Base-by-base conservation (phyloP, 2,888 invertebrate genomes). In the Eristalis arbustorum region DNA sequence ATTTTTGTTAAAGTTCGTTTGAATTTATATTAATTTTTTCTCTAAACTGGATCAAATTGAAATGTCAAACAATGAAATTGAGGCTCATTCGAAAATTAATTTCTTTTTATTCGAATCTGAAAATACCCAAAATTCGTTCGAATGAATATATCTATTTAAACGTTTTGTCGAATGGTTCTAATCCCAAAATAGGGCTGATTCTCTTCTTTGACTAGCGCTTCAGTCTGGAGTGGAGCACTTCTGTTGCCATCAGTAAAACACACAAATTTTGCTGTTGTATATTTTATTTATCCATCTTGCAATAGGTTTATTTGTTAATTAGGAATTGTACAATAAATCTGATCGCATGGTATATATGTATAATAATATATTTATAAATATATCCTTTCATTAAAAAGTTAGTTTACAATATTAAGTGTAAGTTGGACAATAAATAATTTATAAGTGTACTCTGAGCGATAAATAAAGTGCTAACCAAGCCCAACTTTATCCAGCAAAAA, bases 301-400 rank as follows among this genome's bases (percentile, higher is more conserved):
- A 25, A 37, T 56, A n/a, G n/a, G 28, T 72, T 67, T 59, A 40
- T 31, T 49, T 73, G 49, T 56, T 68, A 62, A 67, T 56, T 77
- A 83, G 77, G 68, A 82, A 83, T 83, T 77, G 63, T 83, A 83
- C 68, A 83, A 63, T 77, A 57, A 37, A 71, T 63, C 28, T 28
- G 34, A 57, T 64, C 56, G 56, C 62, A 63, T 63, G 62, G 63
- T 77, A 76, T 34, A 14, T 31, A 73, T 64, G 67, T 67, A 61
- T 73, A 73, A 73, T 68, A 76, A 73, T 63, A 56, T 56, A 40
- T 77, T 40, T 63, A 64, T 77, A 77, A 77, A 77, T 77, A 77
- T 22, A 61, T 66, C 57, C 18, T 64, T 56, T 69, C 5, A 40
- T 63, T 57, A 63, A 77, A 14, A 71, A 64, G 40, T 77, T 57